Evolutionary conservation across 2,888 invertebrate genomes (phyloP).

Genomic region (Drosophila anomelani): DNA sequence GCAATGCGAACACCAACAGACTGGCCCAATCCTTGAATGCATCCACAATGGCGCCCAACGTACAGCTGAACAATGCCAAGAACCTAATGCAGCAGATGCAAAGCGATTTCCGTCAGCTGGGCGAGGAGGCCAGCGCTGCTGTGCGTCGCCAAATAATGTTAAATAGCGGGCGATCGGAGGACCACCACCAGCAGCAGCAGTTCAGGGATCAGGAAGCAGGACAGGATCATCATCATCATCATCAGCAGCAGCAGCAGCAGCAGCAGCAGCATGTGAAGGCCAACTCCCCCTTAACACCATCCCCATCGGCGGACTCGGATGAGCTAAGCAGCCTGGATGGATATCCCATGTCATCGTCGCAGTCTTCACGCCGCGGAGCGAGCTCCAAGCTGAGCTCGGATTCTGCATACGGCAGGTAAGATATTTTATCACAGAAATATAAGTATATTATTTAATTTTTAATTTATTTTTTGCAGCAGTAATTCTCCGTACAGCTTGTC

Average conservation of each 20-base stretch:
- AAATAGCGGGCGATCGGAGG: conserved; percentile 11
- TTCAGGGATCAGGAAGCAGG: conserved; percentile 18
- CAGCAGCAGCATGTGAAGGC: conserved; percentile 31
- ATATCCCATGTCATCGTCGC: conserved; percentile 80
- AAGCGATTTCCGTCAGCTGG: conserved; percentile 76
- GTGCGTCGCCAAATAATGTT: conserved; percentile 56
- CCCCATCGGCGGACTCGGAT: conserved; percentile 82
- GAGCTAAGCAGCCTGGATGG: conserved; percentile 83
- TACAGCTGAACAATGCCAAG: conserved; percentile 82
- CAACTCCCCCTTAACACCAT: conserved; percentile 48
- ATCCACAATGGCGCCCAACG: conserved; percentile 69
- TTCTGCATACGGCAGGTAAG: conserved; percentile 95
- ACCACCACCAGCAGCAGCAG: conserved; percentile 20
- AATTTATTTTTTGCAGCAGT: conserved; percentile 41
- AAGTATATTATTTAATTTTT: neutral
- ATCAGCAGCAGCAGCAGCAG: conserved; percentile 26
- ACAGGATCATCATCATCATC: conserved; percentile 18
- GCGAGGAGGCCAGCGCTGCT: conserved; percentile 66
- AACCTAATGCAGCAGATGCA: conserved; percentile 82
- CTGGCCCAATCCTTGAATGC: conserved; percentile 47
- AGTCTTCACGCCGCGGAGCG: conserved; percentile 74
- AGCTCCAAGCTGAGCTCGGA: conserved; percentile 86
- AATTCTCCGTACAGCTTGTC: conserved; percentile 85
- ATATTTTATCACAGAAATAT: conserved; percentile 61
- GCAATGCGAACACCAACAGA: conserved; percentile 25